Conservation (phyloP, 2,113 vertebrate genomes). For the Aythya baeri region DNA sequence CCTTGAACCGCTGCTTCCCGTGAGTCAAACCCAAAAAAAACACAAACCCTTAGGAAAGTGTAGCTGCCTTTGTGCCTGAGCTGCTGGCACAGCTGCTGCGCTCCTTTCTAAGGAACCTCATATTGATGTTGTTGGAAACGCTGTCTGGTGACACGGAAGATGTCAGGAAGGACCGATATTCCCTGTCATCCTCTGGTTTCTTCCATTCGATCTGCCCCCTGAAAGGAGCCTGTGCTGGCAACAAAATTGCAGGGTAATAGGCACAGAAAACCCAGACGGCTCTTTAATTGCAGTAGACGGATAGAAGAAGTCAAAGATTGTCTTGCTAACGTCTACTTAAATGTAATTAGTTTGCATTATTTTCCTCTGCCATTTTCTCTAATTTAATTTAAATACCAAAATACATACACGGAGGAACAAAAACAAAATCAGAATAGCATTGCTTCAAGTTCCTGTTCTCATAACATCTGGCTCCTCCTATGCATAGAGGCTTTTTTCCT, state of each 20-base stretch:
- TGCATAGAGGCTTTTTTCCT: background rate
- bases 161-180: background rate
- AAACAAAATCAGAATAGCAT: constrained; percentile 22
- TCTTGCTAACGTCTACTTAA: constrained; percentile 43
- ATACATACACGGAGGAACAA: background rate
- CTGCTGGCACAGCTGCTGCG: background rate
- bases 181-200: background rate
- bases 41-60: background rate
- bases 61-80: background rate
- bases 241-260: background rate
- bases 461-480: background rate
- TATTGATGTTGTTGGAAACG: background rate
- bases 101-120: background rate
- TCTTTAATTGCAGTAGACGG: constrained; percentile 30
- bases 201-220: background rate
- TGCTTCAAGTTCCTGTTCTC: background rate
- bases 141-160: background rate
- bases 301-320: background rate
- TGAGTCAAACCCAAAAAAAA: background rate
- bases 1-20: background rate
- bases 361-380: constrained; percentile 41
- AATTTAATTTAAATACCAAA: constrained; percentile 62
- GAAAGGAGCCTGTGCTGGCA: background rate
- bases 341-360: constrained; percentile 47
- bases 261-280: background rate